Evolutionary conservation across 2,888 invertebrate species (phyloP), one percentile per base, ranked within the genome.

Genomic region (Andrena marginata): DNA sequence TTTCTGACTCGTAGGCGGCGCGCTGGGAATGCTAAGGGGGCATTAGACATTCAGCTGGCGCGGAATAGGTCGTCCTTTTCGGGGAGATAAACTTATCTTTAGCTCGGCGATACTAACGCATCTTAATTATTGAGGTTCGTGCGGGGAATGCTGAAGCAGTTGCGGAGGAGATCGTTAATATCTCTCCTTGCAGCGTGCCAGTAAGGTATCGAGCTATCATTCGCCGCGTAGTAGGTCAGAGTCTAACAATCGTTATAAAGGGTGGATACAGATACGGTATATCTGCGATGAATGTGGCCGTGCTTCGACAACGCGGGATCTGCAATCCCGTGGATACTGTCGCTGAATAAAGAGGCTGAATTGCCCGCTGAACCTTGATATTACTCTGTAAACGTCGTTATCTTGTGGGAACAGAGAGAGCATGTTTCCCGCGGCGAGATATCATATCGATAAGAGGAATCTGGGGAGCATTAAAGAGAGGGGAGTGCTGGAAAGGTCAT

Each of bases 361-460:
- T 13, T 35, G 13, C 23, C 23, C 10, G 8, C 10, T 33, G n/a
- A 70, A 42, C 64, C 65, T 71, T 65, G 51, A 51, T 42, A 48
- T 62, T 65, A 77, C 64, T 77, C 62, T 48, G 60, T 29, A 67
- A 71, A 64, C 69, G 20, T 51, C n/a, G 69, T 80, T 71, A 80
- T 80, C 79, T 8, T 65, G n/a, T 0, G 48, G 31, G 51, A 64
- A 77, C 64, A 13, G 42, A 77, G 48, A 63, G 68, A 23, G 49
- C 16, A 13, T 49, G 35, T 71, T 71, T 56, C 33, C 6, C 20
- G 23, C 42, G 6, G 1, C 31, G 10, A 60, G 71, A 77, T 70
- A 77, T 59, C 29, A 16, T 62, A 78, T 78, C 60, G 71, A 71
- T 48, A 60, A 23, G 2, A 2, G 59, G 20, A 51, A 13, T 29